Evolutionary conservation across 2,113 vertebrate genomes (phyloP).

Genomic region (Elaphurus davidianus): DNA sequence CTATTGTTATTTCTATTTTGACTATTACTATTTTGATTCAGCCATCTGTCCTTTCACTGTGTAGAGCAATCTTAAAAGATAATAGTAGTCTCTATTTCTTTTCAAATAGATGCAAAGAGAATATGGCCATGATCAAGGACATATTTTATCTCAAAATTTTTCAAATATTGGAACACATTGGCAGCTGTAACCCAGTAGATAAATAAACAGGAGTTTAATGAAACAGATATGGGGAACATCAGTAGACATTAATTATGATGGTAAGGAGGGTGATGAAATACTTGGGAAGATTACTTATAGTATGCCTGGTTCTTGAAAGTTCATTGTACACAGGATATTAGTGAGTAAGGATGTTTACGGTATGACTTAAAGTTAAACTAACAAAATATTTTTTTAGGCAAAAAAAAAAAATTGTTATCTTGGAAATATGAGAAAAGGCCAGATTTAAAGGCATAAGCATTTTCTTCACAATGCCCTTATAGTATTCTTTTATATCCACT

Average conservation of each 20-base stretch:
- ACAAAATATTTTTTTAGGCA: neutral
- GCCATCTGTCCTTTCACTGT: neutral
- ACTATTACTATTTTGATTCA: neutral
- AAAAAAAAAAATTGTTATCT: neutral
- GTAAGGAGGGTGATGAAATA: neutral
- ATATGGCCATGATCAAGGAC: neutral
- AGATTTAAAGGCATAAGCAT: neutral
- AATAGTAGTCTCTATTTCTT: neutral
- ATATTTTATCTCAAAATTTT: neutral
- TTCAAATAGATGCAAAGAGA: neutral
- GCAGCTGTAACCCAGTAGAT: neutral
- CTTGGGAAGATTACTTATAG: neutral
- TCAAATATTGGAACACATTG: neutral
- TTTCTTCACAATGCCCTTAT: neutral
- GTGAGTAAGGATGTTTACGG: neutral
- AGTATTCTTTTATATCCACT: neutral
- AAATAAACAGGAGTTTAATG: neutral
- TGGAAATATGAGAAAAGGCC: neutral
- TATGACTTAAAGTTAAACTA: neutral
- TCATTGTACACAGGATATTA: neutral
- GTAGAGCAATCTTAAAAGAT: neutral
- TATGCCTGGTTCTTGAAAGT: neutral
- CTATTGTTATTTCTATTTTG: neutral
- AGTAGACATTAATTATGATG: neutral
- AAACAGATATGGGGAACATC: neutral